These are phyloP conservation scores for Sarcophaga caerulescens DNA, from an alignment of 2,888 invertebrate genomes.

Conservation along the genomic window DNA sequence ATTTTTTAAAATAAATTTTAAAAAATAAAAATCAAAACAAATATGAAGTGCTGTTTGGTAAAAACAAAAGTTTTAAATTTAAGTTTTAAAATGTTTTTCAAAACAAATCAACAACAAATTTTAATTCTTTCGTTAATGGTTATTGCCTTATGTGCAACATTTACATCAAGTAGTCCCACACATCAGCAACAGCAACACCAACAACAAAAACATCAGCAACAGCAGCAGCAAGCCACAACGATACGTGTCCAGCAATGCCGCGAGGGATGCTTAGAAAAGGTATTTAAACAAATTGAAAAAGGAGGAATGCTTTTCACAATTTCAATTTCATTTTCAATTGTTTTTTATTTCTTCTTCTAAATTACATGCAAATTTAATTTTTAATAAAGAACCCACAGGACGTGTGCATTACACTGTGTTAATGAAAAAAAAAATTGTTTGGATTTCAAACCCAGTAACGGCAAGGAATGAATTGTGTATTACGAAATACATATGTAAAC, in stretches of 20 bases:
- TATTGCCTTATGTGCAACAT: constrained; percentile 67
- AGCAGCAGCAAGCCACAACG: constrained; percentile 64
- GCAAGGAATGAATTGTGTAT: too few species aligned
- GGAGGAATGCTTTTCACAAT: constrained; percentile 6
- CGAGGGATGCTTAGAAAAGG: constrained; percentile 77
- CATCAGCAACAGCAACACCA: constrained; percentile 56
- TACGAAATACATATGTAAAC: too few species aligned
- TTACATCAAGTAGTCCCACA: constrained; percentile 67
- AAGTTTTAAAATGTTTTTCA: constrained; percentile 58
- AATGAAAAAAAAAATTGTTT: not conserved
- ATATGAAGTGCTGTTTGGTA: constrained; percentile 52
- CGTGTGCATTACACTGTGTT: not conserved
- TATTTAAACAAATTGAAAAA: constrained; percentile 69
- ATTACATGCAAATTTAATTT: constrained; percentile 1
- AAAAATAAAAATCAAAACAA: constrained; percentile 33
- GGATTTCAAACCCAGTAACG: too few species aligned
- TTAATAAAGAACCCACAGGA: not conserved
- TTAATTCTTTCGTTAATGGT: constrained; percentile 67
- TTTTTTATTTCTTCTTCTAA: not conserved
- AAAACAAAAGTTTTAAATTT: constrained; percentile 56
- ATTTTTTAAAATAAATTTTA: not conserved
- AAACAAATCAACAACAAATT: constrained; percentile 59
- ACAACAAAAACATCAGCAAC: constrained; percentile 39
- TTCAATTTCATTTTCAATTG: constrained; percentile 35
- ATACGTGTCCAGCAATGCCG: constrained; percentile 75